A percentile compares a stretch with the other conserved stretches of the same genome.
These are phyloP conservation scores for Sebastes hubbsi DNA, from an alignment of 2,797 vertebrate genomes.

Conservation along the genomic window DNA sequence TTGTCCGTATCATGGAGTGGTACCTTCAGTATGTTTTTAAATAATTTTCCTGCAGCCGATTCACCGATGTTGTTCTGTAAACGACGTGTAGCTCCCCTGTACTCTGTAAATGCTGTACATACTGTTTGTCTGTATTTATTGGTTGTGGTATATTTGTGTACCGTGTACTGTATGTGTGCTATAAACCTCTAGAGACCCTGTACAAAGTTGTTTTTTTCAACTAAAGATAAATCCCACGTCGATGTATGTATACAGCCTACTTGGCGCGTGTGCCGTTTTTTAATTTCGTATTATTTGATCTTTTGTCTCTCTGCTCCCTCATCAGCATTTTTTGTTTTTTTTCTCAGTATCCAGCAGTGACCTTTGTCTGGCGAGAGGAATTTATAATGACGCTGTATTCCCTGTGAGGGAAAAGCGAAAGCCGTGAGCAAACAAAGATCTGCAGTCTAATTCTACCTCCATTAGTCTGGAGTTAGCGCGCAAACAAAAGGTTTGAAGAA, in stretches of 20 bases:
- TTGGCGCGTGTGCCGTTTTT: background rate
- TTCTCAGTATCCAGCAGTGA: background rate
- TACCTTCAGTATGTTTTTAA: background rate
- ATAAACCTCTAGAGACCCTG: slow-evolving; percentile 69
- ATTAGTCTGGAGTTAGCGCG: slow-evolving; percentile 3
- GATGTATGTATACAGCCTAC: background rate
- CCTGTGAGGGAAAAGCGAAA: slow-evolving; percentile 1
- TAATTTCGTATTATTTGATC: background rate
- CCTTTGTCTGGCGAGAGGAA: slow-evolving; percentile 11
- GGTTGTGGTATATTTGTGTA: slow-evolving; percentile 80
- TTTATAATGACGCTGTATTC: slow-evolving; percentile 17
- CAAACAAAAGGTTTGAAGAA: slow-evolving; percentile 25
- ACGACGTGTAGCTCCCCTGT: slow-evolving; percentile 45
- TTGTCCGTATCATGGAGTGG: background rate
- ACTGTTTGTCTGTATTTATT: slow-evolving; percentile 89
- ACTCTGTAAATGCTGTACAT: slow-evolving; percentile 78
- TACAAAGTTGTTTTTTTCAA: slow-evolving; percentile 40
- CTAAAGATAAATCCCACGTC: slow-evolving; percentile 29
- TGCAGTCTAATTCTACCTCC: slow-evolving; percentile 19
- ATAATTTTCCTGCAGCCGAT: background rate
- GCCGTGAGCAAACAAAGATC: background rate
- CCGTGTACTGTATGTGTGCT: slow-evolving; percentile 64
- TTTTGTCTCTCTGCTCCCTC: background rate
- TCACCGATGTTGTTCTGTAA: background rate
- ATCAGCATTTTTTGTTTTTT: background rate